phyloP scores from a whole-genome alignment of 2,797 vertebrate genomes.

The Manis javanica region DNA sequence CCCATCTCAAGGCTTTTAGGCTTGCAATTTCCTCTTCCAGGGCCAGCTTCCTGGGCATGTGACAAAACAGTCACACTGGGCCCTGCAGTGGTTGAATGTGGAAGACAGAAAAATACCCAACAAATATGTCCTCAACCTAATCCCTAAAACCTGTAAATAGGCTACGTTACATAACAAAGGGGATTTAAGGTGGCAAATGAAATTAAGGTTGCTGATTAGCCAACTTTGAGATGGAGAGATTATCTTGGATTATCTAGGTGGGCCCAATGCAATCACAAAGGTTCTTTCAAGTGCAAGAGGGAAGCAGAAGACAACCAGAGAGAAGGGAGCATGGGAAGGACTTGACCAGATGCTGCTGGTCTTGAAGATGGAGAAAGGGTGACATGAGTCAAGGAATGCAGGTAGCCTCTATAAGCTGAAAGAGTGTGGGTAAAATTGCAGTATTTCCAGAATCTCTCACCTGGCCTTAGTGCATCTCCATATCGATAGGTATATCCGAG shows the following conservation, averaged over 20 bases:
- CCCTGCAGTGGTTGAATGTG: not conserved
- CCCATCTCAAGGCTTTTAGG: not conserved
- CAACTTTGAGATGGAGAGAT: not conserved
- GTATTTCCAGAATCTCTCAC: too few relatives aligned
- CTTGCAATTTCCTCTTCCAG: not conserved
- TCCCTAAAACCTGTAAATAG: not conserved
- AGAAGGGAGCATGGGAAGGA: not conserved
- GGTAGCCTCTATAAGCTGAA: not conserved
- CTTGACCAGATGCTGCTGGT: not conserved
- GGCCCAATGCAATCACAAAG: not conserved
- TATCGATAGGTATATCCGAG: too few relatives aligned
- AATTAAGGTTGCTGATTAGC: not conserved
- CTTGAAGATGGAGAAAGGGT: not conserved
- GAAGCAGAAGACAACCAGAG: not conserved
- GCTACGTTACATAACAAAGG: not conserved
- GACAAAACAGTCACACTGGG: not conserved
- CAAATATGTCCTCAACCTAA: not conserved
- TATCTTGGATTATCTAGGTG: not conserved
- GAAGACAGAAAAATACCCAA: not conserved
- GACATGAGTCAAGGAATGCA: not conserved
- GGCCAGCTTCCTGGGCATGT: not conserved
- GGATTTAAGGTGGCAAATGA: not conserved
- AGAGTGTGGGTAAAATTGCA: too few relatives aligned
- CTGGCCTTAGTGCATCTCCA: too few relatives aligned
- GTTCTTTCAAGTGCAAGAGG: not conserved